Conservation (phyloP, 1,140 invertebrate species). For the Aphidius ervi region DNA sequence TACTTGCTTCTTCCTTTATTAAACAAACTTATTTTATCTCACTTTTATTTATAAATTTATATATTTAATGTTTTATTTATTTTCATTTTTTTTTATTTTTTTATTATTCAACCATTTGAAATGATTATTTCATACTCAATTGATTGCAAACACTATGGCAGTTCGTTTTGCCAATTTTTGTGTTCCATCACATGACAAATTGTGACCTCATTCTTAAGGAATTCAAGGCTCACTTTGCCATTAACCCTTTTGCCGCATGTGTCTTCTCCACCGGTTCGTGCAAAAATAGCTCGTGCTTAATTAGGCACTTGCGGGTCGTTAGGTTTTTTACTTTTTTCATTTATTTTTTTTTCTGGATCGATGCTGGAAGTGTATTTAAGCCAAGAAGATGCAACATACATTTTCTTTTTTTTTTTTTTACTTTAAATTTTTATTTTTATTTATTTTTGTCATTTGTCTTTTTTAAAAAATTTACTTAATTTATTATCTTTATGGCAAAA, state of each 20-base stretch:
- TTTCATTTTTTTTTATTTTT: constrained; percentile 4
- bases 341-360: constrained; percentile 1
- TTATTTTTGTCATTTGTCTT: no score
- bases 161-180: constrained; percentile 28
- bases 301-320: constrained; percentile 24
- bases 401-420: no score
- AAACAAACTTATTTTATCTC: constrained; percentile 17
- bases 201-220: constrained; percentile 42
- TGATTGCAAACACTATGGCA: constrained; percentile 3
- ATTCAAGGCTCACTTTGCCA: constrained; percentile 6
- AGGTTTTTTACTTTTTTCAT: constrained; percentile 9
- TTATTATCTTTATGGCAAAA: no score
- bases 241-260: constrained; percentile 5
- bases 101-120: constrained; percentile 10
- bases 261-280: constrained; percentile 8
- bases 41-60: background rate
- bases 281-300: constrained; percentile 27
- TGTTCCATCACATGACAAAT: constrained; percentile 39
- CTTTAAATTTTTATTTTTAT: no score
- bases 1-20: constrained; percentile 21
- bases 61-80: background rate
- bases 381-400: no score
- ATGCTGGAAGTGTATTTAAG: background rate
- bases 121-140: background rate
- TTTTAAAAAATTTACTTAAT: no score